Conservation (phyloP, 2,797 vertebrate genomes). For the Pogoniulus pusillus region DNA sequence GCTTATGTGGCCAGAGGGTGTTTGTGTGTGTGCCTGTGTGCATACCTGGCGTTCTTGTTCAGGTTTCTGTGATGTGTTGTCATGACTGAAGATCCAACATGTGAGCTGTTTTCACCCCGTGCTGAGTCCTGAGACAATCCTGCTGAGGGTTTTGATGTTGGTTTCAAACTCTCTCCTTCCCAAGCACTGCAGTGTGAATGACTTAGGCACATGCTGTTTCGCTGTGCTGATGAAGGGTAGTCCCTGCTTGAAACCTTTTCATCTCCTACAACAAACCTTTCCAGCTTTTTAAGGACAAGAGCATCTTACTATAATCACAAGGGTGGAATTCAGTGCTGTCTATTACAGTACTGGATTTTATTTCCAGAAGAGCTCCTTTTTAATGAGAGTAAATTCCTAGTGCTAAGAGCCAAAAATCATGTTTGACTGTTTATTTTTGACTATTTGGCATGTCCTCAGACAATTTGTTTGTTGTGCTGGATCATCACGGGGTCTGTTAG, state of each 20-base stretch:
- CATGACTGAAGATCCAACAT: not conserved
- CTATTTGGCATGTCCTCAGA: conserved; percentile 63
- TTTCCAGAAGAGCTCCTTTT: conserved; percentile 32
- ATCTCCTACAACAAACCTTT: not conserved
- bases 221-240: not conserved
- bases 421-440: conserved; percentile 60
- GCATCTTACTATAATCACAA: not conserved
- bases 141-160: not conserved
- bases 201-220: not conserved
- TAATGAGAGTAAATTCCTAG: conserved; percentile 49
- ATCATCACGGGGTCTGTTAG: conserved; percentile 73
- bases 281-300: not conserved
- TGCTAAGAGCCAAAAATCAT: conserved; percentile 51
- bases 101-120: conserved; percentile 1
- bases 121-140: not conserved
- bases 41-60: not conserved
- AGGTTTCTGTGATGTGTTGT: not conserved
- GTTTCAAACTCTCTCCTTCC: not conserved
- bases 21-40: not conserved
- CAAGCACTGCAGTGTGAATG: not conserved
- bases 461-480: conserved; percentile 71
- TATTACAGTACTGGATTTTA: not conserved
- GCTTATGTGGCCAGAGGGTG: not conserved
- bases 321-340: not conserved
- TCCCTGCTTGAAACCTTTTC: not conserved